Conservation (phyloP, 2,888 invertebrate species). For the Apamea epomidion region DNA sequence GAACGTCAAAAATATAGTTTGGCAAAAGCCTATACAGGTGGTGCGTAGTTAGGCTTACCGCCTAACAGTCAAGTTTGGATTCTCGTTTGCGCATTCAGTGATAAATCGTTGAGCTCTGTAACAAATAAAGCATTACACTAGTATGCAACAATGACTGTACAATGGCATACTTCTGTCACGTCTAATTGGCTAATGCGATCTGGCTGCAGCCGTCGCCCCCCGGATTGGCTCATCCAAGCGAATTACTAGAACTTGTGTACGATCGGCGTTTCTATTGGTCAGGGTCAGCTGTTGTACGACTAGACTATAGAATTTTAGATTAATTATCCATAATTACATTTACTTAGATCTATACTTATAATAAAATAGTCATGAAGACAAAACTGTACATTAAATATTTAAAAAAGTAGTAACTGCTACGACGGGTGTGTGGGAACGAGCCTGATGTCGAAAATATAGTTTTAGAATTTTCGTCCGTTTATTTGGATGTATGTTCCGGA, state of each 20-base stretch:
- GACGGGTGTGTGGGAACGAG: neutral
- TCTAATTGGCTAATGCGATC: slow-evolving; percentile 51
- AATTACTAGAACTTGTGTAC: slow-evolving; percentile 43
- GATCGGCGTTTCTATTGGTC: slow-evolving; percentile 27
- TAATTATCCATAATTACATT: neutral
- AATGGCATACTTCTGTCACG: slow-evolving; percentile 50
- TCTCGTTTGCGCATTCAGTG: neutral
- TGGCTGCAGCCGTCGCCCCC: slow-evolving; percentile 54
- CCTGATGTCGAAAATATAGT: neutral
- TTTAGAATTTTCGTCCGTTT: neutral
- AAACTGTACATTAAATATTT: neutral
- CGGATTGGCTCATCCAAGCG: slow-evolving; percentile 58
- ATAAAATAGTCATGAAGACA: no score
- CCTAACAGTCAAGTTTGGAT: neutral
- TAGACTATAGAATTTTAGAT: neutral
- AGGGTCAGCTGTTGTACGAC: slow-evolving; percentile 35
- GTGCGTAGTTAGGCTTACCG: neutral
- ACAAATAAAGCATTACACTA: slow-evolving; percentile 6
- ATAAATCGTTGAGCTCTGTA: neutral
- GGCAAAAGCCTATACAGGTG: neutral
- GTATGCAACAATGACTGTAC: slow-evolving; percentile 34
- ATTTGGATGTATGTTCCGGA: neutral
- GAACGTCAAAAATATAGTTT: no score
- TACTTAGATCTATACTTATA: neutral
- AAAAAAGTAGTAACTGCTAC: neutral